Conservation (phyloP, 2,797 vertebrate species). For the Semaprochilodus insignis region DNA sequence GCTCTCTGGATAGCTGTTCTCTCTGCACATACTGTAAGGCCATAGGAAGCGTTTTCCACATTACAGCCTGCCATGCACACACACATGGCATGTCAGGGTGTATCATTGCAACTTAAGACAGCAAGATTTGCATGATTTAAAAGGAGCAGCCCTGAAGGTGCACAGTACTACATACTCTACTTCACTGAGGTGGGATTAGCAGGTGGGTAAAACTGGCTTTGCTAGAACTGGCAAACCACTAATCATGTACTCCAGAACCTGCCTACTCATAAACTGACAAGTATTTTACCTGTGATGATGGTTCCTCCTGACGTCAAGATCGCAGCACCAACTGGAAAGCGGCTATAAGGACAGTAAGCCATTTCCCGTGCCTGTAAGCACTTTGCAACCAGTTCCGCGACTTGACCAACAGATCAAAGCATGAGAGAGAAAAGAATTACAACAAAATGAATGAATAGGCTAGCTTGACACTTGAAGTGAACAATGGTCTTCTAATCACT, state of each 20-base stretch:
- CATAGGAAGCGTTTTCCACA: constrained; percentile 87
- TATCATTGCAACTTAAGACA: background rate
- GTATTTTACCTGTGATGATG: constrained; percentile 77
- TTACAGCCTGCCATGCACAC: constrained; percentile 85
- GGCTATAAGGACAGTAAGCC: constrained; percentile 81
- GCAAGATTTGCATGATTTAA: background rate
- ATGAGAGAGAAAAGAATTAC: background rate
- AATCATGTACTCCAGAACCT: background rate
- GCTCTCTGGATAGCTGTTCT: constrained; percentile 88
- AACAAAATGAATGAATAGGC: background rate
- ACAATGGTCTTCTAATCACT: no score
- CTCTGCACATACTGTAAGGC: constrained; percentile 88
- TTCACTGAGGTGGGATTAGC: no score
- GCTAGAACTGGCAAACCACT: background rate
- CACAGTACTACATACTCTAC: no score
- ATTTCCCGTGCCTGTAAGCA: constrained; percentile 75
- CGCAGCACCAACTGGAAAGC: constrained; percentile 78
- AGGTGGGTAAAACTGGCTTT: background rate
- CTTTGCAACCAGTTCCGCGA: constrained; percentile 74
- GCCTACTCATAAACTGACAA: background rate
- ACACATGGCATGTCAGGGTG: constrained; percentile 7
- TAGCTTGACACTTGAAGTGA: no score
- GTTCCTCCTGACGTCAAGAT: constrained; percentile 76
- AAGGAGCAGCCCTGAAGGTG: no score
- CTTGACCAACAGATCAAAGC: constrained; percentile 22